These are phyloP conservation scores for Centruroides sculpturatus DNA, from an alignment of 1,140 invertebrate genomes.

Conservation along the genomic window DNA sequence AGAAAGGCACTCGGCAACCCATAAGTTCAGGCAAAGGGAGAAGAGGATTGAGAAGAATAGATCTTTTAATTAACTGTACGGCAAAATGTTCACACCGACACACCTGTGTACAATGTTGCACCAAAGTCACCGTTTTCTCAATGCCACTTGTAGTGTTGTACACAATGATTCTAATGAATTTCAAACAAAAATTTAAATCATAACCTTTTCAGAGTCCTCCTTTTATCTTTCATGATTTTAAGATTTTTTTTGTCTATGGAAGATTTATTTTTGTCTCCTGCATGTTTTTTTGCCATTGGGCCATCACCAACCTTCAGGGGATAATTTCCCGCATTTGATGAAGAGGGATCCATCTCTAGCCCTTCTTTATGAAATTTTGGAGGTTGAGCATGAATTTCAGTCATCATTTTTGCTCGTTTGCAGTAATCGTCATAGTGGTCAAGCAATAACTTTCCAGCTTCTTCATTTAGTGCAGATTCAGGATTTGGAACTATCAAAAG, in stretches of 20 bases:
- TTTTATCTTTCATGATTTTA: slow-evolving; percentile 67
- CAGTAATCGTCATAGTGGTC: slow-evolving; percentile 86
- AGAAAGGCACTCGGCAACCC: too few species aligned
- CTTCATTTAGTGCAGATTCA: slow-evolving; percentile 85
- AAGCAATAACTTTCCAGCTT: slow-evolving; percentile 76
- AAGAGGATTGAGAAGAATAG: too few species aligned
- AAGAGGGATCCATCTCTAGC: slow-evolving; percentile 1
- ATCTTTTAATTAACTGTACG: too few species aligned
- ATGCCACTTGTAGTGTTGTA: too few species aligned
- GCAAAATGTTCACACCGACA: too few species aligned
- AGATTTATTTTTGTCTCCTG: slow-evolving; percentile 54
- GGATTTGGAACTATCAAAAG: slow-evolving; percentile 85
- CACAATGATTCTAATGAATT: background rate
- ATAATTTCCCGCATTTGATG: slow-evolving; percentile 27
- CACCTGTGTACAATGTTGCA: too few species aligned
- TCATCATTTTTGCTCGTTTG: slow-evolving; percentile 80
- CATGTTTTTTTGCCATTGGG: slow-evolving; percentile 66
- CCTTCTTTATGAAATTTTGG: slow-evolving; percentile 27
- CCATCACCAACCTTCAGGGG: slow-evolving; percentile 38
- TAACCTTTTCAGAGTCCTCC: slow-evolving; percentile 72
- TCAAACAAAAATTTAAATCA: slow-evolving; percentile 34
- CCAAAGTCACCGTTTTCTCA: too few species aligned
- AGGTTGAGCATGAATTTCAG: slow-evolving; percentile 73
- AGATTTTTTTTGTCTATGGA: slow-evolving; percentile 50
- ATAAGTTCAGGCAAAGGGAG: too few species aligned